Evolutionary conservation across 92 coral and sea anemone species (phyloP).

Genomic region (Actinernus sp.): DNA sequence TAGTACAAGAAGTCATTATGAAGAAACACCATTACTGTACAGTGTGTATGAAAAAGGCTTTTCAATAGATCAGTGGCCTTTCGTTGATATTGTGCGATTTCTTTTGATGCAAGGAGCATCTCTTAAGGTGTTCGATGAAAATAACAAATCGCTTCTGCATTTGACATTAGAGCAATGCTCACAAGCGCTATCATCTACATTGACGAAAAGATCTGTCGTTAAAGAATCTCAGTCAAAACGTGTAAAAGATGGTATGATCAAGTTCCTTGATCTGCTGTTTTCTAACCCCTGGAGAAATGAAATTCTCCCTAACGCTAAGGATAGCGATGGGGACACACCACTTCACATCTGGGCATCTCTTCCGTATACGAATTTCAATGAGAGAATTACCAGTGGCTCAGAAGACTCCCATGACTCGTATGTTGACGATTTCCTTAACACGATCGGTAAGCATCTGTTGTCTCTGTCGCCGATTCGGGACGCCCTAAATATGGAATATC

Average conservation of each 20-base stretch:
- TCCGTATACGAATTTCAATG: too few species aligned
- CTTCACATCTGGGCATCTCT: slow-evolving; percentile 28
- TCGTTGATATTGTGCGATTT: background rate
- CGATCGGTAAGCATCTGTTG: background rate
- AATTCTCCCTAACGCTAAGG: background rate
- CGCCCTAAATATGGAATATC: slow-evolving; percentile 8
- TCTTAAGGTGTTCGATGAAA: background rate
- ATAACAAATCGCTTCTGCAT: background rate
- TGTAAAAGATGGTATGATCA: background rate
- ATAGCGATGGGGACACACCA: slow-evolving; percentile 2
- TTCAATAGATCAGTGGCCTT: too few species aligned
- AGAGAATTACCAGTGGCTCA: too few species aligned
- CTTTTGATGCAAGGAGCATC: background rate
- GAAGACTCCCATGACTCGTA: too few species aligned
- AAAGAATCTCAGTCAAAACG: too few species aligned
- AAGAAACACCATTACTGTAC: slow-evolving; percentile 22
- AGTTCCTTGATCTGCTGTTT: background rate
- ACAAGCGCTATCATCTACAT: background rate
- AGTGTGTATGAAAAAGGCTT: background rate
- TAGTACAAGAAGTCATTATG: background rate
- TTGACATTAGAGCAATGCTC: background rate
- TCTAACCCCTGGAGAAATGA: background rate
- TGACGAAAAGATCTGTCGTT: too few species aligned
- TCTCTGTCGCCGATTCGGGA: slow-evolving; percentile 6
- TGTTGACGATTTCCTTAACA: too few species aligned